These are phyloP conservation scores for Cavia porcellus DNA, from an alignment of 2,113 vertebrate genomes.

Conservation along the genomic window DNA sequence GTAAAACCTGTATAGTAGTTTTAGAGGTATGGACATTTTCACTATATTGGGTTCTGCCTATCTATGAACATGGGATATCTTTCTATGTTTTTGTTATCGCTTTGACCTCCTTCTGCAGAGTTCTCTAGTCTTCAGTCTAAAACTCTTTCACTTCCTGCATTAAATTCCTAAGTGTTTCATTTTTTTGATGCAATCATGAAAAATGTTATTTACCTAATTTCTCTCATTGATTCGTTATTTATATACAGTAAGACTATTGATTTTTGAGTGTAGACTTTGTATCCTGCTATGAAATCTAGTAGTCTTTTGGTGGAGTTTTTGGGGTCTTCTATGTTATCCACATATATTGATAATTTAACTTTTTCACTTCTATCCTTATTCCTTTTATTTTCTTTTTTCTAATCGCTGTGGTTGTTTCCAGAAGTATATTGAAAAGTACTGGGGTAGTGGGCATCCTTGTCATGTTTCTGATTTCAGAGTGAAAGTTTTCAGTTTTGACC, in stretches of 20 bases:
- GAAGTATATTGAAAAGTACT: not conserved
- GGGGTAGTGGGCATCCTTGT: not conserved
- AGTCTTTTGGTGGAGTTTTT: not conserved
- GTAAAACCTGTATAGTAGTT: not conserved
- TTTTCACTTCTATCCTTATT: not conserved
- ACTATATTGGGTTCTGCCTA: not conserved
- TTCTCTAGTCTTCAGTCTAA: not conserved
- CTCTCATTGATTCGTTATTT: not conserved
- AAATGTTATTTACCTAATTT: not conserved
- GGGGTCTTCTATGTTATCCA: not conserved
- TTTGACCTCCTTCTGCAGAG: not conserved
- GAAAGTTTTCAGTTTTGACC: not conserved
- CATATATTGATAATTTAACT: not conserved
- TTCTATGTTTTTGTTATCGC: not conserved
- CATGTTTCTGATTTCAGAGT: not conserved
- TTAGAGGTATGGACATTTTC: not conserved
- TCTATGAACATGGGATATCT: not conserved
- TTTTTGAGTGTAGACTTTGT: not conserved
- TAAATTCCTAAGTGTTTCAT: not conserved
- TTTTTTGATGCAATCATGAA: not conserved
- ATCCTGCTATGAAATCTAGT: not conserved
- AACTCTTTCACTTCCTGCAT: not conserved
- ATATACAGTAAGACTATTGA: not conserved
- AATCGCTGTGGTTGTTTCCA: not conserved
- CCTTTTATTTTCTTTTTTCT: not conserved